Evolutionary conservation across 2,797 vertebrate genomes (phyloP), one percentile per base, ranked within the genome.

Genomic region (Sebastes goodei): DNA sequence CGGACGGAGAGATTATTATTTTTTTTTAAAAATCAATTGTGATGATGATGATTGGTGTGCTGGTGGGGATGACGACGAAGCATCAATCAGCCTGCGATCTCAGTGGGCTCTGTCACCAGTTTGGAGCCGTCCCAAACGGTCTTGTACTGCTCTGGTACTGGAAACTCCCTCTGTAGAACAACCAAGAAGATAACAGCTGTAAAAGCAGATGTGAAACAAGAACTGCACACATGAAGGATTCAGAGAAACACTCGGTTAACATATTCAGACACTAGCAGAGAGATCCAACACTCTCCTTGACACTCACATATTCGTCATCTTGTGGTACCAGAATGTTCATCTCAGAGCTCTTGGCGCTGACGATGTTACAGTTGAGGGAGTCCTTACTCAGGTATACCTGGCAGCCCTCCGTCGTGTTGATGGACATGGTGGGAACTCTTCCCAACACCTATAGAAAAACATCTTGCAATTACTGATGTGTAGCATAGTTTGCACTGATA

Each of bases 351-450:
- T 96, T 99, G 92, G 99, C 98, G 77, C 99, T 99, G 93, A 99
- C 96, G 25, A 99, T 97, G 93, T 98, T 97, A 92, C 98, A 99
- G 84, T 92, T 94, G 69, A 99, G 89, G 0, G 99, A 96, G 2
- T 96, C 96, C 75, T 97, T 96, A 57, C 97, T 99, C 93, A 99
- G 94, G 95, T 98, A 99, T 81, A 99, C 93, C 81, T 99, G 98
- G 89, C 98, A 99, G 71, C 99, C 99, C 82, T 99, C 99, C 3
- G 98, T 99, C 93, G 98, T 99, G 92, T 99, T 99, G 91, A 99
- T 97, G 84, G 99, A 99, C 91, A 99, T 97, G 17, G 98, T 99
- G 87, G 98, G 99, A 91, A 99, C 98, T 91, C 86, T 97, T 73
- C 98, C 98, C 94, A 97, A 94, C 77, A 97, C 99, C 99, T 99